Evolutionary conservation across 2,888 invertebrate species (phyloP), one percentile per base, ranked within the genome.

Genomic region (Tachystola acroxantha): DNA sequence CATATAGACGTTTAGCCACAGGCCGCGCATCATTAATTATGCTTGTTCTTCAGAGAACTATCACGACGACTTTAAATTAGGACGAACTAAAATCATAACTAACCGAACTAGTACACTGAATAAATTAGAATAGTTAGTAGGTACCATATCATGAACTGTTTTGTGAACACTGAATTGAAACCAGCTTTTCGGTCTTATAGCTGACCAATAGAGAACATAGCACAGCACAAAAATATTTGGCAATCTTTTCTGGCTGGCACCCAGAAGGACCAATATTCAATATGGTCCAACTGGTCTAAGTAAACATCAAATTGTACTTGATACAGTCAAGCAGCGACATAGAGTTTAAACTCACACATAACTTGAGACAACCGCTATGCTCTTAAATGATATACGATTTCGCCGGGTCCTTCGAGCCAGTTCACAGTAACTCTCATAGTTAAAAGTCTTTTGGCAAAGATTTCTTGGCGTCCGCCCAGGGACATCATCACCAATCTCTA

Each of bases 191-290:
- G n/a, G n/a, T n/a, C n/a, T n/a, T n/a, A n/a, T n/a, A n/a, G n/a
- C n/a, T n/a, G n/a, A n/a, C n/a, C n/a, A n/a, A n/a, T n/a, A n/a
- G n/a, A n/a, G n/a, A n/a, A n/a, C n/a, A n/a, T n/a, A n/a, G n/a
- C n/a, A n/a, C n/a, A n/a, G n/a, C n/a, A n/a, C n/a, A n/a, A n/a
- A 64, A 67, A 72, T 74, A 69, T 74, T 80, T 80, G 76, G 77
- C 76, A 76, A 65, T 69, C 64, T 58, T 57, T 65, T 65, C 63
- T 79, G 78, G 77, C 78, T 49, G 48, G 42, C 60, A 53, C 67
- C 74, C 76, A 78, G 74, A 68, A 50, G 55, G 51, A 61, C 50
- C 40, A 48, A 47, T 47, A 56, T 63, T 63, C 54, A 54, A 64
- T 67, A 64, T 53, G 54, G 60, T 62, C 52, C 10, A 34, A 34